phyloP scores from a whole-genome alignment of 2,888 invertebrate species.

The Brachycybe producta region DNA sequence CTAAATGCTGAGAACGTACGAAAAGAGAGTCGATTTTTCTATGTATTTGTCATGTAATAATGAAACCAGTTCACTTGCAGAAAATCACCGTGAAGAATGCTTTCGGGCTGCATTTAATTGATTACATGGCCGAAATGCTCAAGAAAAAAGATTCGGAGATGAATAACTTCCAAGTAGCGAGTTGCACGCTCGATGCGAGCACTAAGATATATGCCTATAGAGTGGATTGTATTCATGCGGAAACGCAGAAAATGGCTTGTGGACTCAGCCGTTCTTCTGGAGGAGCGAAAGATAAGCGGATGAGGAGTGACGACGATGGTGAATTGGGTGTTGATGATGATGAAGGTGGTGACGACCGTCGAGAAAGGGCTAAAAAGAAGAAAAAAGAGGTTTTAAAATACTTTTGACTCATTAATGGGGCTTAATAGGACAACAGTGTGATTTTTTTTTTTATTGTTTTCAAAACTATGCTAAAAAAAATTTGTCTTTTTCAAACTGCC shows the following conservation, averaged over 20 bases:
- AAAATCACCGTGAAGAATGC: constrained; percentile 83
- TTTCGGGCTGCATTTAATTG: constrained; percentile 73
- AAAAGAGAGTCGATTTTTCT: not conserved
- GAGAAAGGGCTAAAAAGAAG: constrained; percentile 24
- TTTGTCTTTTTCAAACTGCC: no score
- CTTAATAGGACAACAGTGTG: no score
- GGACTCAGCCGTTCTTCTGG: constrained; percentile 40
- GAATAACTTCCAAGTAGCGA: constrained; percentile 59
- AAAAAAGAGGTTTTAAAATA: constrained; percentile 24
- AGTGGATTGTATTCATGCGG: constrained; percentile 71
- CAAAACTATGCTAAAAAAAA: no score
- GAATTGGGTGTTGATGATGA: constrained; percentile 16
- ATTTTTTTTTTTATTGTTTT: no score
- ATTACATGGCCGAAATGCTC: constrained; percentile 64
- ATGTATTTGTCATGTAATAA: not conserved
- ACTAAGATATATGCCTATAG: constrained; percentile 75
- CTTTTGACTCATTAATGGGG: not conserved
- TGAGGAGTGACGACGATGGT: constrained; percentile 20
- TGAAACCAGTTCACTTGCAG: constrained; percentile 34
- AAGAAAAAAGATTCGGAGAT: constrained; percentile 52
- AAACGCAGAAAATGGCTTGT: constrained; percentile 62
- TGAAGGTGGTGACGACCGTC: constrained; percentile 22
- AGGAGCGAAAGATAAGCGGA: constrained; percentile 21
- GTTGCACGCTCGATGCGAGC: constrained; percentile 74
- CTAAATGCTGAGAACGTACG: constrained; percentile 66